Base-by-base conservation (phyloP, 2,888 invertebrate genomes). In the Eledone cirrhosa region DNA sequence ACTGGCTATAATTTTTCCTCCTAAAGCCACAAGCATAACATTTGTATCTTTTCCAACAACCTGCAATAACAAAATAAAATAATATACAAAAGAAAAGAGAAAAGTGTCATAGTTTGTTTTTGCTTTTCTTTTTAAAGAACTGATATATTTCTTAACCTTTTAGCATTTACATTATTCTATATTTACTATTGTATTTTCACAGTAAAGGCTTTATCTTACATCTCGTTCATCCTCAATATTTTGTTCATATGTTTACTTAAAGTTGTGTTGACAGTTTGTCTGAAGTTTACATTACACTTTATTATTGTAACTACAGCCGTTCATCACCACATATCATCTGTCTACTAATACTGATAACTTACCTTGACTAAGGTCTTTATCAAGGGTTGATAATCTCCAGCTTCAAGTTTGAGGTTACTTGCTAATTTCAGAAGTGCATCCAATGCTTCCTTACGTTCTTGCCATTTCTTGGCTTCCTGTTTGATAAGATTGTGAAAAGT, bases 21-120 rank as follows among this genome's bases (percentile, higher is more conserved):
- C 96, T 77, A 95, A 88, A 0, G 96, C 95, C 0, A 98, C 97
- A 16, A 98, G 93, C 89, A 98, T 94, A 14, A 99, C 97, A 91
- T 99, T 99, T 0, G 95, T 93, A 91, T 99, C 99, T 92, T 99
- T 99, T 67, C 94, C 93, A 87, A 99, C 93, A 53, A 98, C 93
- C 95, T 95, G 91, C 2, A 82, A 89, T 86, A 81, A 81, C 48
- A 77, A 74, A 24, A 59, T 33, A 29, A 78, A 69, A 63, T 48
- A 29, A 78, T 16, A 78, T 14, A 27, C 69, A 13, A 41, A 77
- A 16, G 24, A 14, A 31, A 27, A 14, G n/a, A 77, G 41, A 59
- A 11, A 53, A 75, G 48, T 4, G 13, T 16, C 24, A 48, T 41
- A 41, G 41, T 41, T 41, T 41, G 11, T 41, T 41, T 41, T 5